Conservation (phyloP, 1,140 invertebrate species). For the Oryctes rhinoceros region DNA sequence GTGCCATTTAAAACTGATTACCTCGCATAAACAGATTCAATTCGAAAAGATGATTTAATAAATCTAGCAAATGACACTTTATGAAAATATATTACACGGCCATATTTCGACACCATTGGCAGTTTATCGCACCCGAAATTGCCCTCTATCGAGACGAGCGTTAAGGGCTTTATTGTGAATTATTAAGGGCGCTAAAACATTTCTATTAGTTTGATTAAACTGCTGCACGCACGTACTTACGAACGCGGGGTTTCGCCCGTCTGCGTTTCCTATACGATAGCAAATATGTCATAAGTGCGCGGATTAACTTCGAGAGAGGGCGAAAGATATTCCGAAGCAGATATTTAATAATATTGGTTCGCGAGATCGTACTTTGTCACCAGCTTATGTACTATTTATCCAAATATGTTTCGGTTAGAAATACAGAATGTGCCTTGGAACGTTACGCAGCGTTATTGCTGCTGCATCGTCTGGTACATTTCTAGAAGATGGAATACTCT, state of each 20-base stretch:
- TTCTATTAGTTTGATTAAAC: slow-evolving; percentile 49
- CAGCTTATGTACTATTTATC: not conserved
- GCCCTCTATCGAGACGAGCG: slow-evolving; percentile 38
- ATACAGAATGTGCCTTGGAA: not conserved
- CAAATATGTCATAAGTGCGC: slow-evolving; percentile 3
- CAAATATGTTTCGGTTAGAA: not conserved
- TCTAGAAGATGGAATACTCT: no score
- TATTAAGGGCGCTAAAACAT: slow-evolving; percentile 43
- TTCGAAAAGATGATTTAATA: slow-evolving; percentile 48
- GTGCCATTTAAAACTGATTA: slow-evolving; percentile 45
- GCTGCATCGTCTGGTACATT: not conserved
- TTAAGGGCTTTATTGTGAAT: slow-evolving; percentile 43
- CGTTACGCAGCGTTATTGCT: no score
- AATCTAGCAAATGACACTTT: slow-evolving; percentile 49
- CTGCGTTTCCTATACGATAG: not conserved
- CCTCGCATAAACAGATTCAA: slow-evolving; percentile 48
- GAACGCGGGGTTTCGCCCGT: not conserved
- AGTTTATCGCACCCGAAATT: slow-evolving; percentile 43
- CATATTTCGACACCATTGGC: slow-evolving; percentile 45
- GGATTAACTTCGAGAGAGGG: slow-evolving; percentile 3
- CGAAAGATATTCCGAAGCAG: not conserved
- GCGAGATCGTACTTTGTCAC: not conserved
- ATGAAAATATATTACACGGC: slow-evolving; percentile 48
- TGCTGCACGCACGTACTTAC: slow-evolving; percentile 23
- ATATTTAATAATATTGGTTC: slow-evolving; percentile 19